phyloP scores from a whole-genome alignment of 2,888 invertebrate genomes.

The Philaethria dido region DNA sequence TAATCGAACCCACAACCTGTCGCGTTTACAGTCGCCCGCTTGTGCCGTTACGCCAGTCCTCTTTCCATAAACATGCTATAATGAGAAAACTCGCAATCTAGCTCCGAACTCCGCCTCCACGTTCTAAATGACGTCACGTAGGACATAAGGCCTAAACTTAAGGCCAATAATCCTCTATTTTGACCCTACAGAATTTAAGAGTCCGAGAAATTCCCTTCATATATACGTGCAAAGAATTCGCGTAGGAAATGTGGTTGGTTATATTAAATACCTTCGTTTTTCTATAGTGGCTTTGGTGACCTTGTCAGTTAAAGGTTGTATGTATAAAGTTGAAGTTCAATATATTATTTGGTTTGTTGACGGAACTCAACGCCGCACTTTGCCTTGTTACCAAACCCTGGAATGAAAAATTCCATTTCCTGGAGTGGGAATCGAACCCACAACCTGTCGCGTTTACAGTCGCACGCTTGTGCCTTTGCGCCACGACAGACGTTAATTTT shows the following conservation, averaged over 20 bases:
- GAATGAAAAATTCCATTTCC: no score
- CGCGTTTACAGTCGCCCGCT: no score
- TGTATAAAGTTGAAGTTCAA: neutral
- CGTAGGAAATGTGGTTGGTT: conserved; percentile 14
- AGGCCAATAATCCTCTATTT: conserved; percentile 44
- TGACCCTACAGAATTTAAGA: conserved; percentile 40
- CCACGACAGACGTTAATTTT: no score
- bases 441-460: no score
- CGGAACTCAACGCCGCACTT: no score
- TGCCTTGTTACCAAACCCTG: no score
- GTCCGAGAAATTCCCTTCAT: conserved; percentile 37
- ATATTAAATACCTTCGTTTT: conserved; percentile 18
- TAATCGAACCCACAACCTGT: no score
- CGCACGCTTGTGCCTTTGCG: no score
- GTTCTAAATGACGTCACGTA: conserved; percentile 45
- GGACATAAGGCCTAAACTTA: conserved; percentile 43
- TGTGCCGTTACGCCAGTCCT: no score
- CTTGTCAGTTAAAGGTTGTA: neutral
- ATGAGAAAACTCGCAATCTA: conserved; percentile 10
- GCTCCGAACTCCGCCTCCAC: conserved; percentile 12
- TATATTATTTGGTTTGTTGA: no score
- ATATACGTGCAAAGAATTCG: conserved; percentile 36
- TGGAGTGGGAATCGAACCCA: no score
- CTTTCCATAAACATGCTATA: neutral
- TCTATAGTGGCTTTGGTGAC: neutral